Conservation (phyloP, 2,113 vertebrate species). For the Eolophus roseicapilla region DNA sequence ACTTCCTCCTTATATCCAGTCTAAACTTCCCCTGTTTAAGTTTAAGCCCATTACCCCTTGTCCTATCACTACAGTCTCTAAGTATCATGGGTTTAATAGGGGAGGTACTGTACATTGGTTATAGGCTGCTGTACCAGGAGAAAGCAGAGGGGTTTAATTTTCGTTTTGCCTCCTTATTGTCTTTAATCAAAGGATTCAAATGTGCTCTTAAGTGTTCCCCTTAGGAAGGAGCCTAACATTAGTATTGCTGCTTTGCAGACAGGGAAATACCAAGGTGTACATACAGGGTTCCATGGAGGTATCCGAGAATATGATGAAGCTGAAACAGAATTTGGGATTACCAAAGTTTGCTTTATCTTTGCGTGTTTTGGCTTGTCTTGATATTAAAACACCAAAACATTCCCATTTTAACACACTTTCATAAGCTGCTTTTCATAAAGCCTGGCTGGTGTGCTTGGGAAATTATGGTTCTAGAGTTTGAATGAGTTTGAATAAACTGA, state of each 20-base stretch:
- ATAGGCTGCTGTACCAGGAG: background rate
- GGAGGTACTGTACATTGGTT: background rate
- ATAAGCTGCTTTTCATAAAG: background rate
- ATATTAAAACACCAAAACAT: background rate
- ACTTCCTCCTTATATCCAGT: too few species aligned
- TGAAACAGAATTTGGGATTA: background rate
- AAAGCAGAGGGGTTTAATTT: background rate
- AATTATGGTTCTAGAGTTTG: background rate
- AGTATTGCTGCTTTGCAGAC: background rate
- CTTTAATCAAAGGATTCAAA: background rate
- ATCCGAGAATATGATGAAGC: background rate
- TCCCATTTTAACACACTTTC: background rate
- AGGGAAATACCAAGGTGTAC: background rate
- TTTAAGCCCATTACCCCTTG: too few species aligned
- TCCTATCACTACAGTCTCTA: too few species aligned
- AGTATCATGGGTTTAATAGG: background rate
- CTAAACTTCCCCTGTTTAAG: too few species aligned
- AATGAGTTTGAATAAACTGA: background rate
- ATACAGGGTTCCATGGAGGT: background rate
- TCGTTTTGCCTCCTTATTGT: background rate
- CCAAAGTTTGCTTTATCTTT: background rate
- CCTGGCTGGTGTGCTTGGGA: background rate
- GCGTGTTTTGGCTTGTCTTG: background rate
- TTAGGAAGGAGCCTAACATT: background rate
- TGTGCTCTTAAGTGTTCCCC: background rate